Base-by-base conservation (phyloP, 2,113 vertebrate genomes). In the Takifugu bimaculatus region DNA sequence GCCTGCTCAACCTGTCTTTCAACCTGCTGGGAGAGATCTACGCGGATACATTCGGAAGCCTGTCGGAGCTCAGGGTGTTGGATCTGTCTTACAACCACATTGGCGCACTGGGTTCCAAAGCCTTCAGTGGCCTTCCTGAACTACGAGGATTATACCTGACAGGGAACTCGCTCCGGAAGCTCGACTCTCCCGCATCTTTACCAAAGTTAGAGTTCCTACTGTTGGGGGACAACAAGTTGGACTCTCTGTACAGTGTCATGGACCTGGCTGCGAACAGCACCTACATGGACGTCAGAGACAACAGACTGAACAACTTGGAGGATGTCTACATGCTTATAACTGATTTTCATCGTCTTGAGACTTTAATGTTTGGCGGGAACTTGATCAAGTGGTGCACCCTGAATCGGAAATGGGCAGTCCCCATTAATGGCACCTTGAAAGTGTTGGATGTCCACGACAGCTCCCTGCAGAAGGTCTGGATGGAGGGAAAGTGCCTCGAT, bases 71-170 rank as follows among this genome's bases (percentile, higher is more conserved):
- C 0, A 11, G 2, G 0, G 12, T 57, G 10, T 72, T 98, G 50
- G 91, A 96, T 76, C 85, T 98, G 68, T 90, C 93, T 26, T 54
- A 90, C 63, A 98, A 98, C 75, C 92, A 95, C 61, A 94, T 97
- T 1, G 92, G 93, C 26, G 61, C 49, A 0, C 85, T 97, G 67
- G 70, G 50, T 50, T 0, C n/a, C 0, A 0, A 72, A 0, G 81
- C 94, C 1, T 96, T 98, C 84, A 60, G 3, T 2, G 67, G 65
- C 2, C 88, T 96, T 63, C 1, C 49, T 2, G 77, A 70, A 0
- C 74, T 98, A 52, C 5, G 68, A 28, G 15, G 1, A 0, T 74
- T 96, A 68, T 64, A 90, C 69, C 89, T 98, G 57, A 80, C 57
- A 1, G 93, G 94, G 54, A 98, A 97, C 7, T 91, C 92, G 1